phyloP scores from a whole-genome alignment of 92 coral and sea anemone species.

The Heliopora coerulea region DNA sequence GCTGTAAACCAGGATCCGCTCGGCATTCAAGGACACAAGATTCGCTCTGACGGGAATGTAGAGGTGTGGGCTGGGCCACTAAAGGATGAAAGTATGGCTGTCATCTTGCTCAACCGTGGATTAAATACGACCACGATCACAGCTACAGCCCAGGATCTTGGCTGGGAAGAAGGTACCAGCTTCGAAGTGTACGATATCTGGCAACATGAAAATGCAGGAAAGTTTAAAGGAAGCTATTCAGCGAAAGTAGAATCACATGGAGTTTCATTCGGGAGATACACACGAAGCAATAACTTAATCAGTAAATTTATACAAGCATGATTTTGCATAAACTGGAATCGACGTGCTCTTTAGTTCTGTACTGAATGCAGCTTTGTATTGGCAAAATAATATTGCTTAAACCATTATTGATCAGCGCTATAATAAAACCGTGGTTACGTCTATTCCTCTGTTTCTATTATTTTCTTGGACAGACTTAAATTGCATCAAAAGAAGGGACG shows the following conservation, averaged over 20 bases:
- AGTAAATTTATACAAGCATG: too few relatives aligned
- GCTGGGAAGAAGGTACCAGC: conserved; percentile 28
- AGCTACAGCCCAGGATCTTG: conserved; percentile 26
- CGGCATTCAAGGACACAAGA: conserved; percentile 56
- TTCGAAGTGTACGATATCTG: conserved; percentile 50
- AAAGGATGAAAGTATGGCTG: conserved; percentile 49
- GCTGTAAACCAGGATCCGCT: conserved; percentile 55
- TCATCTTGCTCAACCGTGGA: conserved; percentile 51
- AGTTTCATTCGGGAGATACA: conserved; percentile 52
- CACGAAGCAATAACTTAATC: too few relatives aligned
- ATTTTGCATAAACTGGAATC: too few relatives aligned
- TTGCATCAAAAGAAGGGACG: too few relatives aligned
- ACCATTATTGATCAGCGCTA: too few relatives aligned
- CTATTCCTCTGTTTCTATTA: too few relatives aligned
- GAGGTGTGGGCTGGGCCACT: conserved; percentile 59
- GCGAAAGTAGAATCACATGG: conserved; percentile 49
- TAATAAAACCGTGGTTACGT: too few relatives aligned
- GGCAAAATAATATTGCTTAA: too few relatives aligned
- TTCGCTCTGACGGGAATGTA: conserved; percentile 40
- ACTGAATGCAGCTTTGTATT: too few relatives aligned
- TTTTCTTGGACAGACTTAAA: too few relatives aligned
- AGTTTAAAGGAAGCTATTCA: conserved; percentile 39
- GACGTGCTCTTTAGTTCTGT: too few relatives aligned
- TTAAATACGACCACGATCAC: conserved; percentile 10
- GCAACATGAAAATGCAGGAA: conserved; percentile 34